Conservation (phyloP, 2,888 invertebrate genomes). For the Apoda limacodes region DNA sequence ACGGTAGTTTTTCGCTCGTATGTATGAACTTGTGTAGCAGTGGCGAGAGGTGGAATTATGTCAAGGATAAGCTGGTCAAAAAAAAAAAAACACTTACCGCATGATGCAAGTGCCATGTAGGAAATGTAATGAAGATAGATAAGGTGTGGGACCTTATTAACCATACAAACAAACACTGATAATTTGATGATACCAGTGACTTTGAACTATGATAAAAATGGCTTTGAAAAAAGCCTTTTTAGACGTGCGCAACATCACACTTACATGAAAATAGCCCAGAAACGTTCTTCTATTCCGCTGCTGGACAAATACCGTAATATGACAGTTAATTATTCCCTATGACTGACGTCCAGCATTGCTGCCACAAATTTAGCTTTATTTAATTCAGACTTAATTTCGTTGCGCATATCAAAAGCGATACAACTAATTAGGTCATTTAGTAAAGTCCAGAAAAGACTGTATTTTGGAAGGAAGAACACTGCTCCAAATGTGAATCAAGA, state of each 20-base stretch:
- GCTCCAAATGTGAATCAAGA: conserved; percentile 5
- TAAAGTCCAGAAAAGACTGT: conserved; percentile 2
- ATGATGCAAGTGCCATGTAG: no score
- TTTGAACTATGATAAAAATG: background rate
- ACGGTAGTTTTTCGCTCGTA: no score
- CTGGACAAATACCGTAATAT: conserved; percentile 1
- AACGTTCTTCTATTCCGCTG: background rate
- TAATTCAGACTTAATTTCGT: no score
- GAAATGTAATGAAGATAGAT: no score
- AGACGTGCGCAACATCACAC: background rate
- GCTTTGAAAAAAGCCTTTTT: background rate
- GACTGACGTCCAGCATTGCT: conserved; percentile 11
- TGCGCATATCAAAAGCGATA: background rate
- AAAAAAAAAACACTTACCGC: no score
- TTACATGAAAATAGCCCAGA: conserved; percentile 1
- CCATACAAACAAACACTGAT: no score
- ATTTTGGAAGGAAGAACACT: conserved; percentile 4
- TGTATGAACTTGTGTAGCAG: no score
- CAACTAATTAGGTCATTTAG: conserved; percentile 4
- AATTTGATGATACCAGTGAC: no score
- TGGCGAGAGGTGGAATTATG: no score
- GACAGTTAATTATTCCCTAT: conserved; percentile 6
- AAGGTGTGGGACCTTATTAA: no score
- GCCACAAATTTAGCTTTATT: conserved; percentile 6
- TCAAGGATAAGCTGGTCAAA: no score